Conservation (phyloP, 2,797 vertebrate genomes). For the Mormyrops boulengeri region DNA sequence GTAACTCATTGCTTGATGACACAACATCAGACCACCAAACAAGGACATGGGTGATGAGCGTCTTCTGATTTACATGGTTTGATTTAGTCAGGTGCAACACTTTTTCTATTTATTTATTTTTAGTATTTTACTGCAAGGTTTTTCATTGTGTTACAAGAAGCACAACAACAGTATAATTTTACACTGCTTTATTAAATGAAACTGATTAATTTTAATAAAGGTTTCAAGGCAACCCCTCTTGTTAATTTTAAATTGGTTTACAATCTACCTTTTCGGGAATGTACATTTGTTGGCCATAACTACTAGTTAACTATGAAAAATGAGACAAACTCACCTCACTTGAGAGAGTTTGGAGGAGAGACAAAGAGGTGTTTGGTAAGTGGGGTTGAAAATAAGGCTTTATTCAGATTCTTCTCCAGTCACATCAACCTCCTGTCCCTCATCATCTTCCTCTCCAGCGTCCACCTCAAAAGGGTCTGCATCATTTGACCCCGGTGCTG, state of each 20-base stretch:
- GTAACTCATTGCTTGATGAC: neutral
- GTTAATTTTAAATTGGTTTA: neutral
- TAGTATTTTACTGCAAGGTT: neutral
- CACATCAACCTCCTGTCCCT: constrained; percentile 37
- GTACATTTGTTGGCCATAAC: neutral
- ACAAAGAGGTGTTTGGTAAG: neutral
- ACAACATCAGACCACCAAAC: neutral
- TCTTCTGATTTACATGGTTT: neutral
- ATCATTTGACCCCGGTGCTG: constrained; percentile 28
- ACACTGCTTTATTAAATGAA: neutral
- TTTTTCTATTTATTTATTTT: neutral
- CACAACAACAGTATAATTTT: neutral
- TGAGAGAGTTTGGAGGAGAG: constrained; percentile 6
- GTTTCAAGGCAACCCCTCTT: neutral
- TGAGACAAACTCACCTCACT: constrained; percentile 22
- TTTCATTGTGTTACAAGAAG: neutral
- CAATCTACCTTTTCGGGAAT: neutral
- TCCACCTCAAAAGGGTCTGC: constrained; percentile 23
- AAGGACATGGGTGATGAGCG: neutral
- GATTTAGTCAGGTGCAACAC: neutral
- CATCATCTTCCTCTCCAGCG: constrained; percentile 27
- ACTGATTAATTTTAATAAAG: neutral
- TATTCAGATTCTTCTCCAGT: constrained; percentile 19
- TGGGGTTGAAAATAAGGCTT: neutral
- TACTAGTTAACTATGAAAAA: neutral